Conservation (phyloP, 1,140 invertebrate genomes). For the Geopemphigus sp. region DNA sequence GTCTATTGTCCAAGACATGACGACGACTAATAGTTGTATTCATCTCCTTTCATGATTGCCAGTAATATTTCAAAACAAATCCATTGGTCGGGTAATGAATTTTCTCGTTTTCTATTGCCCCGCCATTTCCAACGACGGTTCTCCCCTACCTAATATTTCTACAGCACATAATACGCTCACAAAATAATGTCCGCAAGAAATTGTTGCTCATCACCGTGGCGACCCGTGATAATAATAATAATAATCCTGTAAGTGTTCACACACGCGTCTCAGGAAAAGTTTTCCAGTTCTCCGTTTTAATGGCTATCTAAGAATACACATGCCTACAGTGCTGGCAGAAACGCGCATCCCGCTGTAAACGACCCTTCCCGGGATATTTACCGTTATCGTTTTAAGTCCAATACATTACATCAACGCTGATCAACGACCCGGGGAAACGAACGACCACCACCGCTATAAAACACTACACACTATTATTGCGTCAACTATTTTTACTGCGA, state of each 20-base stretch:
- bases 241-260: neutral
- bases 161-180: neutral
- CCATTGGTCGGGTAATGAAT: constrained; percentile 6
- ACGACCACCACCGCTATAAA: too few species aligned
- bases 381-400: constrained; percentile 31
- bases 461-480: too few species aligned
- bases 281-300: neutral
- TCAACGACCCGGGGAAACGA: neutral
- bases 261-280: neutral
- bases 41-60: neutral
- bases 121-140: neutral
- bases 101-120: neutral
- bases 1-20: neutral
- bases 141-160: neutral
- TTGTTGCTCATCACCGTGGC: constrained; percentile 21
- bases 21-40: neutral
- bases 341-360: constrained; percentile 13
- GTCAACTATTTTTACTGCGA: too few species aligned
- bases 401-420: constrained; percentile 20
- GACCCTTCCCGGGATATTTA: constrained; percentile 21
- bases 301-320: constrained; percentile 9
- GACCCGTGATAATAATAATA: neutral
- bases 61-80: constrained; percentile 17
- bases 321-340: neutral
- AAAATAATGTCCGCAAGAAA: constrained; percentile 18